Percentiles rank a stretch among this genome's conserved stretches.
These are phyloP conservation scores for crab-eating macaque (Macaca fascicularis) DNA, from an alignment of 2,113 vertebrate genomes.

Conservation along the genomic window T2T-MFA8v1.1 NC_088381.1:92769001-92769500, in stretches of 20 bases:
- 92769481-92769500: neutral
- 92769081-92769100: neutral
- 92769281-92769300: too few relatives aligned
- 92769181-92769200: neutral
- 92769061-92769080: neutral
- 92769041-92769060: neutral
- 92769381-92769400: neutral
- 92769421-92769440: constrained; percentile 20
- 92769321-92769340: neutral
- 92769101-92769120: neutral
- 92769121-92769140: neutral
- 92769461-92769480: neutral
- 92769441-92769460: neutral
- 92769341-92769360: neutral
- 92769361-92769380: neutral
- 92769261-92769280: neutral
- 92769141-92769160: neutral
- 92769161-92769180: neutral
- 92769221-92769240: neutral
- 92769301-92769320: neutral
- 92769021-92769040: neutral
- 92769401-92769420: constrained; percentile 19
- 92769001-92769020: constrained; percentile 1
- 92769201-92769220: neutral
- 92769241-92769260: neutral